Base-by-base conservation (phyloP, 2,888 invertebrate species). In the Netelia fuscicornis region DNA sequence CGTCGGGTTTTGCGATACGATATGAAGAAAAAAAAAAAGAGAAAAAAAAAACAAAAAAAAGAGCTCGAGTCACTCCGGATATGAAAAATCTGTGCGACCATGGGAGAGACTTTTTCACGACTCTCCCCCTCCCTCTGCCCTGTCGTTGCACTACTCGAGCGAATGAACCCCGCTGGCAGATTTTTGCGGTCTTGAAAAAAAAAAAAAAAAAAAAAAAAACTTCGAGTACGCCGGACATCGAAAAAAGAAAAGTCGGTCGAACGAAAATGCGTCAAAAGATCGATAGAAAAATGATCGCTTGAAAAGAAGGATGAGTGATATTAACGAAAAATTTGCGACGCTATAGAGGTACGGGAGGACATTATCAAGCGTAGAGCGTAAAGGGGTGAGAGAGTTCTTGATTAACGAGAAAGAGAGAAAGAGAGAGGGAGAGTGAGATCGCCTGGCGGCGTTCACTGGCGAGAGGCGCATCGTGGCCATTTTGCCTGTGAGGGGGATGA, bases 381-480 rank as follows among this genome's bases (percentile, higher is more conserved):
- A 56, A 67, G 56, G 54, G 54, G 76, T 42, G 20, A n/a, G 65
- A 65, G 42, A 42, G 25, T 65, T 56, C 76, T 56, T 44, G 58
- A 44, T 9, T 37, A 37, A 23, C 58, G 56, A n/a, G 70, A 30
- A 48, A 37, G 52, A 13, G 65, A 25, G 56, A n/a, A 68, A 30
- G 56, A 37, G 52, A 13, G 65, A 25, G 83, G 77, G 70, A 81
- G 68, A 42, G 37, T 37, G 64, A 54, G 13, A 64, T 23, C 23
- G 78, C 52, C 30, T 44, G 3, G 25, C 11, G 44, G 13, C 42
- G 62, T 17, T 54, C 37, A 30, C 67, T 67, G 72, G 52, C 56
- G 68, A 71, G 79, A 83, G 72, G 80, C 72, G 83, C 76, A 81
- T 89, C 89, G 90, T 90, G 88, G 91, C 91, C 91, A 91, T 91